Evolutionary conservation across 2,113 vertebrate genomes (phyloP).

Genomic region (Tor tambroides): DNA sequence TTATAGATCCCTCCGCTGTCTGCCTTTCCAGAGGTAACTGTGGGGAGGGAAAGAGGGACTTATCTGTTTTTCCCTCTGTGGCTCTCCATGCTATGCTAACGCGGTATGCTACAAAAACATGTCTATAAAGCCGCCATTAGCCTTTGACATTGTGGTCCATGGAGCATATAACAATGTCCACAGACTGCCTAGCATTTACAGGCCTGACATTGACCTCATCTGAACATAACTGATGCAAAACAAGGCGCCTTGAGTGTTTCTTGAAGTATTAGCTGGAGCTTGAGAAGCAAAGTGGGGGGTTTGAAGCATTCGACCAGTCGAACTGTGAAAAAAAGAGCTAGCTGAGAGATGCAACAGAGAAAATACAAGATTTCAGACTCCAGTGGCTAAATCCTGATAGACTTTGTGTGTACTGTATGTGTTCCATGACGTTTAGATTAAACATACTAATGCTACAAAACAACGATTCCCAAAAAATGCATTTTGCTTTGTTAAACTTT

Average conservation of each 20-base stretch:
- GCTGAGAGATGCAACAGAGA: background rate
- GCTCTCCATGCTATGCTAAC: slow-evolving; percentile 23
- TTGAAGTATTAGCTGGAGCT: background rate
- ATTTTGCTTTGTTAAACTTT: background rate
- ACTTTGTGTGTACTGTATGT: background rate
- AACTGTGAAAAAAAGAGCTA: background rate
- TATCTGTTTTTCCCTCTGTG: background rate
- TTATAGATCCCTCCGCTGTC: slow-evolving; percentile 59
- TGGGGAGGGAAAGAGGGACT: slow-evolving; percentile 14
- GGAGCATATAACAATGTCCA: slow-evolving; percentile 14
- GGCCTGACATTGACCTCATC: slow-evolving; percentile 7
- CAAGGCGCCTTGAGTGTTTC: slow-evolving; percentile 16
- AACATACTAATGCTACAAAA: background rate
- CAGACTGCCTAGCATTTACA: background rate
- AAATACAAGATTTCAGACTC: background rate
- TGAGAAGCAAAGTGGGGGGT: background rate
- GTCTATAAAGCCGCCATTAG: slow-evolving; percentile 43
- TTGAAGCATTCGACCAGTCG: background rate
- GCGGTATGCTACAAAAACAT: slow-evolving; percentile 19
- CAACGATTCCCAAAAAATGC: background rate
- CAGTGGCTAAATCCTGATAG: background rate
- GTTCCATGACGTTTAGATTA: background rate
- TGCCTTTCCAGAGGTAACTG: slow-evolving; percentile 44
- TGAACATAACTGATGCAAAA: background rate
- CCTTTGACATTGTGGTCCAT: slow-evolving; percentile 23